These are phyloP conservation scores for Actinemys pallida DNA, from an alignment of 2,113 vertebrate genomes.

Conservation along the genomic window DNA sequence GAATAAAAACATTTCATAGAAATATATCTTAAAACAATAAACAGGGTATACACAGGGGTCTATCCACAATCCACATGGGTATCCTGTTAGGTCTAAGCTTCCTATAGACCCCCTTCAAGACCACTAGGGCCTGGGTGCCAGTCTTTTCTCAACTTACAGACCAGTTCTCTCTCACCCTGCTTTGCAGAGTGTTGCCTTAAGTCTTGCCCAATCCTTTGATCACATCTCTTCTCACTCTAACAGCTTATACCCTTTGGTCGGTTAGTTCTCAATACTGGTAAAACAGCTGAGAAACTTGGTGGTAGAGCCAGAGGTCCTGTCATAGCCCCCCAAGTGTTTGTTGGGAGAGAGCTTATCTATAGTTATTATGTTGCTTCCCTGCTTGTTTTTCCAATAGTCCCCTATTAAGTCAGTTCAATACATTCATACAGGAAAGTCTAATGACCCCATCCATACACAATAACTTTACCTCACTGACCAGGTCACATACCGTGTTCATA, in stretches of 20 bases:
- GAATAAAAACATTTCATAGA: neutral
- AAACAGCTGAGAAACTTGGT: conserved; percentile 42
- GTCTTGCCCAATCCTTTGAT: neutral
- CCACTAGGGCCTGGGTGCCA: neutral
- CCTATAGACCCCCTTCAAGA: neutral
- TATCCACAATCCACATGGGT: neutral
- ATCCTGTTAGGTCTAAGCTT: neutral
- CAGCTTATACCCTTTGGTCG: fast-evolving
- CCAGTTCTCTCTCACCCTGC: neutral
- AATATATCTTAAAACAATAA: neutral
- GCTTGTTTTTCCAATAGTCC: neutral
- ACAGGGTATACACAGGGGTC: neutral
- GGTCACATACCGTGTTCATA: neutral
- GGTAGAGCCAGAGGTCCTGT: neutral
- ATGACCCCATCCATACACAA: neutral
- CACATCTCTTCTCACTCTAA: neutral
- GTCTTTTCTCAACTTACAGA: neutral
- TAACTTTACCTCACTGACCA: conserved; percentile 20
- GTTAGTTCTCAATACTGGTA: neutral
- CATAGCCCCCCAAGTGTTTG: neutral
- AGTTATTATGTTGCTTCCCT: neutral
- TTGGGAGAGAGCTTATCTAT: neutral
- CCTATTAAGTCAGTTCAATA: neutral
- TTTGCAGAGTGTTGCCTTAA: neutral
- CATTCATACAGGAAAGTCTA: neutral